Evolutionary conservation across 1,140 invertebrate genomes (phyloP).

Genomic region (Watersipora subatra): DNA sequence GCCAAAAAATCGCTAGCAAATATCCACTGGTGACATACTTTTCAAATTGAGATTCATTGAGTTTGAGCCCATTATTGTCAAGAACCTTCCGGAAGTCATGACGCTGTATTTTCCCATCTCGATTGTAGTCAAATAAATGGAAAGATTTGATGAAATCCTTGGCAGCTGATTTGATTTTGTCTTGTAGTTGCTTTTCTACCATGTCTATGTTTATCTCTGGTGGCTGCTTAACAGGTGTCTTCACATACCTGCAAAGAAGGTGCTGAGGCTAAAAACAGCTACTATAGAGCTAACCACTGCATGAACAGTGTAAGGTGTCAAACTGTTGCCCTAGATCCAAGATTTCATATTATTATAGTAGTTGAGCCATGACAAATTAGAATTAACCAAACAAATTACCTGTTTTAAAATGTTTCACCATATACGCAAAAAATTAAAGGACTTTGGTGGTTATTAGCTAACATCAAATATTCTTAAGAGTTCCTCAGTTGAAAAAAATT

Average conservation of each 20-base stretch:
- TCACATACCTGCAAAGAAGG: slow-evolving; percentile 1
- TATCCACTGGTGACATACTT: too few species aligned
- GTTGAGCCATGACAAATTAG: too few species aligned
- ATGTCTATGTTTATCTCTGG: slow-evolving; percentile 29
- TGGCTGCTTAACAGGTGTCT: slow-evolving; percentile 12
- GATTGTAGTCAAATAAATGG: slow-evolving; percentile 34
- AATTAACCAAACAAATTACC: too few species aligned
- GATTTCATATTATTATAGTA: too few species aligned
- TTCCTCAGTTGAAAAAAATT: too few species aligned
- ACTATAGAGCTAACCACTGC: not conserved
- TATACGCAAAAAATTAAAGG: too few species aligned
- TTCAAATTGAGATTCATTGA: slow-evolving; percentile 30
- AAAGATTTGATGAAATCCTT: slow-evolving; percentile 28
- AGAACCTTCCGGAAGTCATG: slow-evolving; percentile 28
- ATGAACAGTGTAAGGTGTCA: not conserved
- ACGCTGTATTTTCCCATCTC: slow-evolving; percentile 30
- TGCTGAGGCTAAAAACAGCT: slow-evolving; percentile 1
- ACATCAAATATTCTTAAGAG: too few species aligned
- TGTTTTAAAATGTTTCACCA: too few species aligned
- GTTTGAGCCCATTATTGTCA: slow-evolving; percentile 31
- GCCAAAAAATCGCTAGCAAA: too few species aligned
- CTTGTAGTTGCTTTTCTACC: slow-evolving; percentile 29
- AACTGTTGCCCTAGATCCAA: too few species aligned
- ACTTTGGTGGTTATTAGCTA: too few species aligned
- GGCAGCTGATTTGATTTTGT: slow-evolving; percentile 28